Conservation (phyloP, 2,888 invertebrate genomes). For the Platerodrilus igneus region DNA sequence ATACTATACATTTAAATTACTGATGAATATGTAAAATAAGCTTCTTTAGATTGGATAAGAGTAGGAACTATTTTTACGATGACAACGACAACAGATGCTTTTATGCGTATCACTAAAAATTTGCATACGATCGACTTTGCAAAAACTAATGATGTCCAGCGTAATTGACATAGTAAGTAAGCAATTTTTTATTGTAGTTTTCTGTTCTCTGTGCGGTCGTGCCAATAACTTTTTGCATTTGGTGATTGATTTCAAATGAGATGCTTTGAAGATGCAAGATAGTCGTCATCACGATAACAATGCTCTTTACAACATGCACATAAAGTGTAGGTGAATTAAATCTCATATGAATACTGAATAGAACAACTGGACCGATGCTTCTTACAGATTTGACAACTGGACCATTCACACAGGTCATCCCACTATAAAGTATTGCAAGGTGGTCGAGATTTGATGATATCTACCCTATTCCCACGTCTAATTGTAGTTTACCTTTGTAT, state of each 20-base stretch:
- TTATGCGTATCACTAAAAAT: slow-evolving; percentile 16
- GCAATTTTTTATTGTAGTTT: too few relatives aligned
- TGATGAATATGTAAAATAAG: too few relatives aligned
- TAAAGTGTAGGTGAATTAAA: too few relatives aligned
- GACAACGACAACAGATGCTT: slow-evolving; percentile 14
- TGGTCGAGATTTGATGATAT: slow-evolving; percentile 26
- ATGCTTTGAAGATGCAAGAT: too few relatives aligned
- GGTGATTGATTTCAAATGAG: slow-evolving; percentile 13
- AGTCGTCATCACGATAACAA: too few relatives aligned
- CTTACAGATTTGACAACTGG: slow-evolving; percentile 19
- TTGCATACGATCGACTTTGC: slow-evolving; percentile 15
- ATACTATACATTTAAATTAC: too few relatives aligned
- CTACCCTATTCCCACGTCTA: slow-evolving; percentile 27
- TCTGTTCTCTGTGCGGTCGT: slow-evolving; percentile 17
- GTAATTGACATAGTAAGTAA: slow-evolving; percentile 19
- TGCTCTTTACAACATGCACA: too few relatives aligned
- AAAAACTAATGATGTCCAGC: slow-evolving; percentile 21
- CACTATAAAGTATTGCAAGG: slow-evolving; percentile 24
- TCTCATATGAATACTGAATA: too few relatives aligned
- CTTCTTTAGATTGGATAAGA: too few relatives aligned
- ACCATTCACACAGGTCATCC: slow-evolving; percentile 19
- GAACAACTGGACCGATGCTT: too few relatives aligned
- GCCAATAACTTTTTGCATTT: slow-evolving; percentile 10
- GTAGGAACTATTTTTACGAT: slow-evolving; percentile 11
- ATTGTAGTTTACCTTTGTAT: slow-evolving; percentile 26